Conservation (phyloP, 2,888 invertebrate genomes). For the Falcaria lacertinaria region DNA sequence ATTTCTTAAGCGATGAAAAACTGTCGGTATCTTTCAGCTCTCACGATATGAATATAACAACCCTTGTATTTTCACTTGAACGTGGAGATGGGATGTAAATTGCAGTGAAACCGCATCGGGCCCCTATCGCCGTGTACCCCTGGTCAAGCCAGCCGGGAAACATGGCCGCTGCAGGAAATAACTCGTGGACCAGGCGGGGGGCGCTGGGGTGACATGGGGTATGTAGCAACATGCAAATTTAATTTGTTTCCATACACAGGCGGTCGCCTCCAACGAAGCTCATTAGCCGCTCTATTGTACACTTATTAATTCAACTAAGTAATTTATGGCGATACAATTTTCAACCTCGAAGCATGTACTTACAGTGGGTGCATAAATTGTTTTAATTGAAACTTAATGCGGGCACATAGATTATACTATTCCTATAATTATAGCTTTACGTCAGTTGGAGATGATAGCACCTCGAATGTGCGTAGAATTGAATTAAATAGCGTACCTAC, state of each 20-base stretch:
- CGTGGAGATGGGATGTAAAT: conserved; percentile 26
- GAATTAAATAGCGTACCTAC: too few species aligned
- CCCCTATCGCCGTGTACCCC: conserved; percentile 28
- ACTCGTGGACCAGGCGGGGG: conserved; percentile 33
- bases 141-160: conserved; percentile 32
- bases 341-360: conserved; percentile 32
- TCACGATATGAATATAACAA: neutral
- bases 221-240: conserved; percentile 73
- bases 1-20: neutral
- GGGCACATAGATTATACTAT: conserved; percentile 34
- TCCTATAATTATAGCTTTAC: conserved; percentile 3
- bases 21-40: too few species aligned
- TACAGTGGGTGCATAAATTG: conserved; percentile 58
- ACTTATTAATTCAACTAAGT: conserved; percentile 72
- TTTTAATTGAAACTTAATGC: conserved; percentile 74
- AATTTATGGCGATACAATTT: conserved; percentile 59
- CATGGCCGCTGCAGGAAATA: conserved; percentile 50
- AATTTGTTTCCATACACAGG: conserved; percentile 59
- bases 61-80: neutral
- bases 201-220: conserved; percentile 54
- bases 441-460: neutral
- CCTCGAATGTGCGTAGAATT: too few species aligned
- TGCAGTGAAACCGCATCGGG: conserved; percentile 35
- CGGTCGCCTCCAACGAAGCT: conserved; percentile 54
- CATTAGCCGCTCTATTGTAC: conserved; percentile 63